Evolutionary conservation across 2,113 vertebrate genomes (phyloP).

Genomic region (Labrus mixtus): DNA sequence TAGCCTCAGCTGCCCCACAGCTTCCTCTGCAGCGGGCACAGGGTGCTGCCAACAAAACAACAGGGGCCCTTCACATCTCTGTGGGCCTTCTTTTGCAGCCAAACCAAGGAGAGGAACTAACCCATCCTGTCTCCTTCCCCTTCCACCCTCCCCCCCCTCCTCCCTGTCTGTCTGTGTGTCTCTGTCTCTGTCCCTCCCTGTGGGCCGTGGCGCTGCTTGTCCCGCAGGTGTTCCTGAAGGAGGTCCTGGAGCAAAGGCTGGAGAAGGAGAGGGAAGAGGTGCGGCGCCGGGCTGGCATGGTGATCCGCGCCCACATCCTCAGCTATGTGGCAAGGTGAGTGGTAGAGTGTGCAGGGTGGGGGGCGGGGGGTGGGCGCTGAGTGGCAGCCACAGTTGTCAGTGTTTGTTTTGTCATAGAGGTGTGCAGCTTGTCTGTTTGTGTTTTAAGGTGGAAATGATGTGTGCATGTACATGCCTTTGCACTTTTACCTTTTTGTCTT

Average conservation of each 20-base stretch:
- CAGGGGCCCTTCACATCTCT: slow-evolving; percentile 64
- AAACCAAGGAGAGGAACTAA: slow-evolving; percentile 71
- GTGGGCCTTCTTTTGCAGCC: slow-evolving; percentile 57
- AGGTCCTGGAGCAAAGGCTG: slow-evolving; percentile 94
- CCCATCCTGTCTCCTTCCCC: slow-evolving; percentile 46
- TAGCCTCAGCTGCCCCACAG: slow-evolving; percentile 64
- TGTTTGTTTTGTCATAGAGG: slow-evolving; percentile 72
- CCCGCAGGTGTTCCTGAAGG: slow-evolving; percentile 94
- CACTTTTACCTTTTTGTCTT: slow-evolving; percentile 42
- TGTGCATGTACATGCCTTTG: slow-evolving; percentile 25
- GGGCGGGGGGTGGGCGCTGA: slow-evolving; percentile 38
- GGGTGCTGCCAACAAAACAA: slow-evolving; percentile 64
- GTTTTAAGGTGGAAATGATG: slow-evolving; percentile 14
- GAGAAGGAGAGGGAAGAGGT: slow-evolving; percentile 92
- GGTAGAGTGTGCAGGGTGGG: slow-evolving; percentile 25
- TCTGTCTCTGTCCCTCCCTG: slow-evolving; percentile 38
- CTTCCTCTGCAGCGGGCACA: slow-evolving; percentile 65
- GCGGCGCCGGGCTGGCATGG: slow-evolving; percentile 89
- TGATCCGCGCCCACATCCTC: slow-evolving; percentile 93
- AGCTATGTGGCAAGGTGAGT: slow-evolving; percentile 95
- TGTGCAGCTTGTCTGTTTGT: slow-evolving; percentile 32
- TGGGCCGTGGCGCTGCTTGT: slow-evolving; percentile 62
- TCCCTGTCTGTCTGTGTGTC: slow-evolving; percentile 36
- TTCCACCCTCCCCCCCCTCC: neutral
- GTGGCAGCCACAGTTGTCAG: slow-evolving; percentile 74